Percentiles rank a stretch among this genome's conserved stretches.
Evolutionary conservation across 2,113 vertebrate species (phyloP).

Genomic region (Pithys albifrons): DNA sequence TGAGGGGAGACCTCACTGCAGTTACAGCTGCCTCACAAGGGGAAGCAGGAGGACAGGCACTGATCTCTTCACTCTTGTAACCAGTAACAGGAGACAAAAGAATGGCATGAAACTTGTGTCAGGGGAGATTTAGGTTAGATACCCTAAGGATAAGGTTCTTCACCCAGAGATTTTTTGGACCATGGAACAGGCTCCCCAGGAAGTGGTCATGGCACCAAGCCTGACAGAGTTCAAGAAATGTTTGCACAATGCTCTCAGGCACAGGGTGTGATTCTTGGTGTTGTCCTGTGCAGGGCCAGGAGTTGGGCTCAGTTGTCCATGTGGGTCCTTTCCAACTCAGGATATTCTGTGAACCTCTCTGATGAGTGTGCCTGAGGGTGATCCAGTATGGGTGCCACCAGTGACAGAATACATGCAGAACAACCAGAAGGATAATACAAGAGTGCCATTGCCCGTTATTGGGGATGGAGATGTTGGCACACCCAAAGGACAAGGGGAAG

Average conservation of each 20-base stretch:
- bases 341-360: neutral
- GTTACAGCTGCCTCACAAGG: neutral
- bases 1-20: neutral
- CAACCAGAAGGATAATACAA: neutral
- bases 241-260: neutral
- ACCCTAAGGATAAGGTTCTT: neutral
- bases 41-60: neutral
- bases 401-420: accelerated
- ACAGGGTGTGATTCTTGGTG: no score
- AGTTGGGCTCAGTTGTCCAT: neutral
- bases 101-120: neutral
- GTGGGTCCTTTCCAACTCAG: neutral
- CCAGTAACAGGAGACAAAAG: neutral
- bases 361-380: accelerated
- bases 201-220: neutral
- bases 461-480: neutral
- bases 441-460: neutral
- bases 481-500: neutral
- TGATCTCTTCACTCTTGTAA: neutral
- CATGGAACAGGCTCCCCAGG: neutral
- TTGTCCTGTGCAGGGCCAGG: neutral
- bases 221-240: neutral
- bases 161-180: neutral
- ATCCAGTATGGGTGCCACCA: neutral
- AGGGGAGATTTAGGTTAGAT: neutral